Evolutionary conservation across 1,140 invertebrate species (phyloP).

Genomic region (Chymomyza costata): DNA sequence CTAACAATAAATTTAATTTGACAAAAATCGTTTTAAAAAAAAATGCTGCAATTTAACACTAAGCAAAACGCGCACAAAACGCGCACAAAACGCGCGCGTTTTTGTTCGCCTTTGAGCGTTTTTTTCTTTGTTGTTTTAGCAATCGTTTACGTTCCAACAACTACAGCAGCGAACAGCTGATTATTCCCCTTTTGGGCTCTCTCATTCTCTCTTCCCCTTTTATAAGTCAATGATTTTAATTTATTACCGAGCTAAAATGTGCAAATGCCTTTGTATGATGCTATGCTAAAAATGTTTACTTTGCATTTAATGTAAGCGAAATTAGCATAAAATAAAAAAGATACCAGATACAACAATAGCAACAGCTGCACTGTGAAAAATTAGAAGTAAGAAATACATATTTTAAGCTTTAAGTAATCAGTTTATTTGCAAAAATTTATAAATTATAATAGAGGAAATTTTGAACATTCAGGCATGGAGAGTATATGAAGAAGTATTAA

Average conservation of each 20-base stretch:
- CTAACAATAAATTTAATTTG: slow-evolving; percentile 2
- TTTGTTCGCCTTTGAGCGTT: slow-evolving; percentile 6
- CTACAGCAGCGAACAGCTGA: too few species aligned
- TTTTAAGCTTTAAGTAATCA: too few species aligned
- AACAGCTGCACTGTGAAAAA: slow-evolving; percentile 13
- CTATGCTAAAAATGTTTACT: slow-evolving; percentile 32
- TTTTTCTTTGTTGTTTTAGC: slow-evolving; percentile 6
- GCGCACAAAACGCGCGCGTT: slow-evolving; percentile 26
- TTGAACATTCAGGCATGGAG: too few species aligned
- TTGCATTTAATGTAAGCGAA: slow-evolving; percentile 46
- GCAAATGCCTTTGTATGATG: slow-evolving; percentile 41
- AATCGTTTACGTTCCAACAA: too few species aligned
- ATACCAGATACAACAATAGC: slow-evolving; percentile 17
- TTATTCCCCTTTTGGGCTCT: slow-evolving; percentile 15
- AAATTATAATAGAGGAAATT: too few species aligned
- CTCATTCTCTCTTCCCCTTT: slow-evolving; percentile 22
- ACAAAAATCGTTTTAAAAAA: slow-evolving; percentile 6
- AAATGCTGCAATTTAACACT: neutral
- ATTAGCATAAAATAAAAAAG: slow-evolving; percentile 63
- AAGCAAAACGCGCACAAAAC: slow-evolving; percentile 14
- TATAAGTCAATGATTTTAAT: slow-evolving; percentile 55
- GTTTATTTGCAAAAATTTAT: too few species aligned
- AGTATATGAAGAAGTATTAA: too few species aligned
- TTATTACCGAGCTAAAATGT: slow-evolving; percentile 51
- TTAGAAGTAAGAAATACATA: too few species aligned